Base-by-base conservation (phyloP, 2,797 vertebrate species). In the Parauchenoglanis punctatus region DNA sequence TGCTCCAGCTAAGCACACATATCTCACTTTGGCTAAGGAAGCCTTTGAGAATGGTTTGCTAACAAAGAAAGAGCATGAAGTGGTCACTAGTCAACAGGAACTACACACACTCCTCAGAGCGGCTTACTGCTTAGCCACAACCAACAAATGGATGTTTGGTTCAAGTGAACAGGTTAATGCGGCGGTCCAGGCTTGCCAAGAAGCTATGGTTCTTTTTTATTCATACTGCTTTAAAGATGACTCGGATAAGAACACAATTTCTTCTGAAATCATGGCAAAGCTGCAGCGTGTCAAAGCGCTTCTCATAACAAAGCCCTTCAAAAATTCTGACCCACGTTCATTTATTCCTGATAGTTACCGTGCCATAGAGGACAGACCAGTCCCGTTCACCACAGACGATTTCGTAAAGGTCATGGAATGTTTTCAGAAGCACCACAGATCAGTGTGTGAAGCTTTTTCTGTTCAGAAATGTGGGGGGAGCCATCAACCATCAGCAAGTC, bases 61-160 rank as follows among this genome's bases (percentile, higher is more conserved):
- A 78, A 97, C 96, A 72, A 97, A 96, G 92, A 90, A 90, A 0
- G 91, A 93, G 1, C 91, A 89, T 0, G 93, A 96, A 8, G 78
- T 68, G 0, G 91, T 97, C 65, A 93, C 94, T 25, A 99, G 98
- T 90, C 96, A 95, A 91, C 98, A 98, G 93, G 98, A 99, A 92
- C 96, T 99, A 58, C 97, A 99, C 68, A 97, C 96, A 52, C 96
- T 99, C 77, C 91, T 99, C 75, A 98, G 97, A 90, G 97, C 98
- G 0, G 96, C 97, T 4, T 97, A 97, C 86, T 97, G 96, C 49
- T 96, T 99, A 12, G 58, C 94, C 15, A 94, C 95, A 0, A 92
- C 95, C 46, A 96, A 97, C 87, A 94, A 91, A 23, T 96, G 96
- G 94, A 96, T 98, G 4, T 88, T 89, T 0, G 91, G 94, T 46